These are phyloP conservation scores for Drosophila ercepeae DNA, from an alignment of 1,140 invertebrate genomes.

Conservation along the genomic window DNA sequence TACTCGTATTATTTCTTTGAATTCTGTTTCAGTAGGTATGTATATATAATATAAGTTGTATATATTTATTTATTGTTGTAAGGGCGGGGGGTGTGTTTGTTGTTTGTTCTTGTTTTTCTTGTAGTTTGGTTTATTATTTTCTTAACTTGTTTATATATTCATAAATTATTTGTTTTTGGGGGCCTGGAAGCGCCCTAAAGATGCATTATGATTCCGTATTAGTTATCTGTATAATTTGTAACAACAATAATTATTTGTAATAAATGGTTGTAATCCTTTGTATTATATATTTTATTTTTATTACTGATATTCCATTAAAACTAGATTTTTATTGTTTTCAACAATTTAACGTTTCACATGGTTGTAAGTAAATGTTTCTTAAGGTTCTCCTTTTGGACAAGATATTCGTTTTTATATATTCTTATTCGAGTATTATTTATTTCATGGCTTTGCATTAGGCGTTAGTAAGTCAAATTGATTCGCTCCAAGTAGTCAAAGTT, in stretches of 20 bases:
- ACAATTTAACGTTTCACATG: constrained; percentile 76
- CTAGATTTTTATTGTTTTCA: constrained; percentile 76
- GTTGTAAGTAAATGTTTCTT: constrained; percentile 73
- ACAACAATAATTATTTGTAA: constrained; percentile 73
- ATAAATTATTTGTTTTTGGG: constrained; percentile 11
- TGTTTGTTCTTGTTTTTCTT: constrained; percentile 52
- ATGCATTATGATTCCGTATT: constrained; percentile 34
- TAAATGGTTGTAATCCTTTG: constrained; percentile 63
- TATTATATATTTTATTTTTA: constrained; percentile 47
- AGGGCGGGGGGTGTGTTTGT: constrained; percentile 54
- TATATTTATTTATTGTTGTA: constrained; percentile 68
- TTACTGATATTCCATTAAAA: constrained; percentile 64
- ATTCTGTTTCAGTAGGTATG: constrained; percentile 47
- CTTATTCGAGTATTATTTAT: constrained; percentile 27
- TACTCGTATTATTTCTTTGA: constrained; percentile 65
- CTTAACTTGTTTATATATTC: constrained; percentile 40
- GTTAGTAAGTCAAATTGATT: constrained; percentile 21
- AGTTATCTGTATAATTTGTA: constrained; percentile 64
- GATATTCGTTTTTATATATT: constrained; percentile 48
- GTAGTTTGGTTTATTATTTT: constrained; percentile 32
- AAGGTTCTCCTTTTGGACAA: constrained; percentile 57
- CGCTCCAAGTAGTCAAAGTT: constrained; percentile 12
- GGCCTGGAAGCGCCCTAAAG: constrained; percentile 29
- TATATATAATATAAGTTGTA: constrained; percentile 46
- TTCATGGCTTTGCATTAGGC: constrained; percentile 11